These are phyloP conservation scores for Drosophila nannoptera DNA, from an alignment of 1,140 invertebrate genomes.

Conservation along the genomic window DNA sequence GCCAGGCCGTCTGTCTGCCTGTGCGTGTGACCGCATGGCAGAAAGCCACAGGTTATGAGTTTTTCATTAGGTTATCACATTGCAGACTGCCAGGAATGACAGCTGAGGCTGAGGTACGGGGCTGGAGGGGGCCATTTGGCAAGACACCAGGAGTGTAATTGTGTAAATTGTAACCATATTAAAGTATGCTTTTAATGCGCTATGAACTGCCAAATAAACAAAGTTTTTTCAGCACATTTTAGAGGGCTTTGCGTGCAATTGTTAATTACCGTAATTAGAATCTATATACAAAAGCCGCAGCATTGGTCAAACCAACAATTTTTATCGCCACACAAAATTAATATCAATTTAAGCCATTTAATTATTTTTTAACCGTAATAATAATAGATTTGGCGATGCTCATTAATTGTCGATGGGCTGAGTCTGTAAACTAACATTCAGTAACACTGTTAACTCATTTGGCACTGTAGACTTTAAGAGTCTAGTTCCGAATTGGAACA, in stretches of 20 bases:
- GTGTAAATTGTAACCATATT: conserved; percentile 1
- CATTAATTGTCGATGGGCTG: neutral
- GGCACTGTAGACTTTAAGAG: neutral
- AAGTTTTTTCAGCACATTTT: neutral
- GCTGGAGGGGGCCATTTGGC: conserved; percentile 47
- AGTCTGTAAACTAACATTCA: neutral
- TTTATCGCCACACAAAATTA: neutral
- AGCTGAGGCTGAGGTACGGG: neutral
- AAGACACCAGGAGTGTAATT: conserved; percentile 54
- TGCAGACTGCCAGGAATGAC: conserved; percentile 15
- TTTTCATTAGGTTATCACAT: conserved; percentile 64
- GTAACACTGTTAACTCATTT: conserved; percentile 1
- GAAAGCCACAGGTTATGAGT: conserved; percentile 76
- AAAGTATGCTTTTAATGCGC: neutral
- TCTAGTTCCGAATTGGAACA: neutral
- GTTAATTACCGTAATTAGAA: neutral
- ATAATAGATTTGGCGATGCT: neutral
- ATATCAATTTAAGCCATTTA: neutral
- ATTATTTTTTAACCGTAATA: neutral
- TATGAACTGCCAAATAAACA: neutral
- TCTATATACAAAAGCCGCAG: neutral
- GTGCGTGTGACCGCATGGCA: conserved; percentile 68
- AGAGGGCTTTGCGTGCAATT: neutral
- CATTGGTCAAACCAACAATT: neutral
- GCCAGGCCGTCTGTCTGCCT: conserved; percentile 16